Conservation (phyloP, 2,113 vertebrate species). For the Brachionichthys hirsutus region DNA sequence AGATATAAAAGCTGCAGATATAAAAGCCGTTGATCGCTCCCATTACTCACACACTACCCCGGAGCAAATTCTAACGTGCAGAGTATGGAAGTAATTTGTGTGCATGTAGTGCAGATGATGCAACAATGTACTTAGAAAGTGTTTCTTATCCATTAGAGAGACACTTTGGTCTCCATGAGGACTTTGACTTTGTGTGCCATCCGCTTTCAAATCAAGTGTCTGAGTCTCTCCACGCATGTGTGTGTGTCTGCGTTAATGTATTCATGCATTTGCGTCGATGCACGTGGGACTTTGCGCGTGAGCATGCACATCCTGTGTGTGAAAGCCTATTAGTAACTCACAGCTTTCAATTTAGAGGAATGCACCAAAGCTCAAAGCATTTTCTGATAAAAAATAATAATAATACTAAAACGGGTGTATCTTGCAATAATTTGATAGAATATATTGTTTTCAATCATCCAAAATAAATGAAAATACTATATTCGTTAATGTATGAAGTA, state of each 20-base stretch:
- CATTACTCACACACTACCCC: constrained; percentile 54
- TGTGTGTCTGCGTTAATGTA: too few species aligned
- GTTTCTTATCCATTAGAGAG: constrained; percentile 70
- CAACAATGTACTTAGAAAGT: constrained; percentile 75
- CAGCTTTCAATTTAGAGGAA: constrained; percentile 17
- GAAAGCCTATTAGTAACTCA: constrained; percentile 32
- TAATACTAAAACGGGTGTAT: too few species aligned
- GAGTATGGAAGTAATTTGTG: constrained; percentile 67
- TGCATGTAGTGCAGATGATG: constrained; percentile 67
- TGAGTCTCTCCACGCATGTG: neutral
- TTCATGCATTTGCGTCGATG: constrained; percentile 12
- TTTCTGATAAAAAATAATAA: too few species aligned
- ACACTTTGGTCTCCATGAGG: constrained; percentile 67
- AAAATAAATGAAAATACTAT: neutral
- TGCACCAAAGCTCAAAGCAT: neutral
- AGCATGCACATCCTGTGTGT: constrained; percentile 7
- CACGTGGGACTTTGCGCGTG: constrained; percentile 16
- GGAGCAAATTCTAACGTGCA: constrained; percentile 57
- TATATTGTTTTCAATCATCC: constrained; percentile 3
- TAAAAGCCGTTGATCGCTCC: constrained; percentile 46
- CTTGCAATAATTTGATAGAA: too few species aligned
- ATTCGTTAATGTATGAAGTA: neutral
- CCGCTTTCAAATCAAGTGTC: constrained; percentile 24
- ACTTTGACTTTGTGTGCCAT: constrained; percentile 48
- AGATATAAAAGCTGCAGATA: constrained; percentile 30